These are phyloP conservation scores for Calliphora vomitoria DNA, from an alignment of 2,888 invertebrate genomes.

Conservation along the genomic window DNA sequence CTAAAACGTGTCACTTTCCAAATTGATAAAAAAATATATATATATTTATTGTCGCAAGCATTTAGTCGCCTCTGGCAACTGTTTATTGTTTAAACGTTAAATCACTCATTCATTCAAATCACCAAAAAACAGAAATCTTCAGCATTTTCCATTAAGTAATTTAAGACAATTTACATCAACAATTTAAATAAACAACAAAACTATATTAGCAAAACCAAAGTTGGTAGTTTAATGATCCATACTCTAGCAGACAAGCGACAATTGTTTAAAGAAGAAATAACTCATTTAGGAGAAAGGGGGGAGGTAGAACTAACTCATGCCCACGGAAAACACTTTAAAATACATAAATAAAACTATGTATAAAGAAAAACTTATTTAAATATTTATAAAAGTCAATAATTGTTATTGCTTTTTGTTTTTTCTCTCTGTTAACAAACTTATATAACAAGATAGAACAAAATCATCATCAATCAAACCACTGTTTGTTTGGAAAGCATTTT, in stretches of 20 bases:
- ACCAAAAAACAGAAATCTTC: neutral
- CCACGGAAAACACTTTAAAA: slow-evolving; percentile 8
- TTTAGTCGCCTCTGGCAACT: neutral
- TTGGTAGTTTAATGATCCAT: neutral
- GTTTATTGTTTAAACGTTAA: neutral
- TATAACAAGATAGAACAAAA: neutral
- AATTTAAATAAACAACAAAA: neutral
- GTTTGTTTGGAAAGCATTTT: neutral
- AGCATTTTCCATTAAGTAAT: neutral
- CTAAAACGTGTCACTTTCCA: neutral
- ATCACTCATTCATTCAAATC: neutral
- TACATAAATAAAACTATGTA: slow-evolving; percentile 8
- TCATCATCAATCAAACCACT: slow-evolving; percentile 23
- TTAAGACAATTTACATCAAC: neutral
- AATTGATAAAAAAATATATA: neutral
- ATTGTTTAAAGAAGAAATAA: neutral
- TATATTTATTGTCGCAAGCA: neutral
- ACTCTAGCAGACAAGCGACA: neutral
- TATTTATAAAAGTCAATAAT: slow-evolving; percentile 24
- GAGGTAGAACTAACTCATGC: slow-evolving; percentile 16
- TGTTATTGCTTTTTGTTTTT: slow-evolving; percentile 8
- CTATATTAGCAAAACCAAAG: neutral
- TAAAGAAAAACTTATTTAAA: slow-evolving; percentile 13
- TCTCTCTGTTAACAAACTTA: neutral
- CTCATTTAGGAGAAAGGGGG: neutral